Evolutionary conservation across 2,888 invertebrate genomes (phyloP).

Genomic region (Baronia brevicornis): DNA sequence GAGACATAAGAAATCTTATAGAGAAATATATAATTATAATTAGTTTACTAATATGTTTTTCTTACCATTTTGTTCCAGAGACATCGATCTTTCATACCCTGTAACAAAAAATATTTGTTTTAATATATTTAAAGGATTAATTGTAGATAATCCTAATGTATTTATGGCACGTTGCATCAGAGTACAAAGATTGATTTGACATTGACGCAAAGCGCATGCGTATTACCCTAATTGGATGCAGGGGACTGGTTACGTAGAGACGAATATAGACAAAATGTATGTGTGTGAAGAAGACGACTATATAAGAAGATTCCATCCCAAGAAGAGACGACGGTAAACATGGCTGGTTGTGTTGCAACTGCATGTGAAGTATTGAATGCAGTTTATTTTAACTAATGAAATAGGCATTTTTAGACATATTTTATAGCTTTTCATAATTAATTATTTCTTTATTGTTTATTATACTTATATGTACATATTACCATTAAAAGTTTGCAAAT

Average conservation of each 20-base stretch:
- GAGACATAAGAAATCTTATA: too few relatives aligned
- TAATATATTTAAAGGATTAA: conserved; percentile 3
- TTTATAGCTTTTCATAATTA: too few relatives aligned
- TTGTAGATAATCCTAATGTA: conserved; percentile 14
- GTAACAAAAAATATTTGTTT: conserved; percentile 13
- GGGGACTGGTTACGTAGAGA: conserved; percentile 38
- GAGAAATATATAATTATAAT: too few relatives aligned
- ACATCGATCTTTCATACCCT: conserved; percentile 9
- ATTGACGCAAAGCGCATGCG: conserved; percentile 72
- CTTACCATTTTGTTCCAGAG: too few relatives aligned
- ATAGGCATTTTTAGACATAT: too few relatives aligned
- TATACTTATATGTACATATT: too few relatives aligned
- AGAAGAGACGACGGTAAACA: conserved; percentile 46
- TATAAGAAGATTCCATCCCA: conserved; percentile 32
- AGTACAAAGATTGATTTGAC: conserved; percentile 73
- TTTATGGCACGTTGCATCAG: conserved; percentile 59
- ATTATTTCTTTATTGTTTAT: too few relatives aligned
- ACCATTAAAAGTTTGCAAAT: too few relatives aligned
- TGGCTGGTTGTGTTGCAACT: conserved; percentile 66
- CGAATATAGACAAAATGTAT: conserved; percentile 25
- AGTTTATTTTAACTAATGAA: too few relatives aligned
- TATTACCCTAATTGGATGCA: conserved; percentile 63
- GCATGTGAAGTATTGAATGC: conserved; percentile 46
- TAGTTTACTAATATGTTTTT: too few relatives aligned
- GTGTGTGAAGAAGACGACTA: conserved; percentile 35